These are phyloP conservation scores for Leptosomus discolor DNA, from an alignment of 2,113 vertebrate species.

Conservation along the genomic window DNA sequence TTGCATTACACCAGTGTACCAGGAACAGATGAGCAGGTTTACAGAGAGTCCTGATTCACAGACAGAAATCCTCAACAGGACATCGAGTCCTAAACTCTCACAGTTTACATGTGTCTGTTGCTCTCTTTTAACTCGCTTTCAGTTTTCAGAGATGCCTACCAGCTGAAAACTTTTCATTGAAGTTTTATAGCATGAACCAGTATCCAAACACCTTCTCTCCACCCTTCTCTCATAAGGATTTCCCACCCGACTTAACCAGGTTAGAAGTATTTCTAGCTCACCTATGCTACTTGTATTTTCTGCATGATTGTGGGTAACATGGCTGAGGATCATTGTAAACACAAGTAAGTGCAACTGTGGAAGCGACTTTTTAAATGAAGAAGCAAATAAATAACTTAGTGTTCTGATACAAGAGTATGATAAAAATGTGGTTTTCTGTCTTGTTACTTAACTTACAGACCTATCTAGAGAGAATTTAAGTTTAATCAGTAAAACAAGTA, in stretches of 20 bases:
- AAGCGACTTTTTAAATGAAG: not conserved
- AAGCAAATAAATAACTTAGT: not conserved
- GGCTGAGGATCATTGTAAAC: not conserved
- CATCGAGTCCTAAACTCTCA: accelerated
- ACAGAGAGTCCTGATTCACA: not conserved
- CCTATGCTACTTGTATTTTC: not conserved
- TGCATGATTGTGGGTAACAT: accelerated
- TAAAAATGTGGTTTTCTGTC: not conserved
- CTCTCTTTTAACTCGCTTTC: accelerated
- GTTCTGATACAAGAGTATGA: not conserved
- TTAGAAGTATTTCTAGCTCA: not conserved
- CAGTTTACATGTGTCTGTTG: not conserved
- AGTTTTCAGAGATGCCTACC: not conserved
- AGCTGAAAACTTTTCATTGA: not conserved
- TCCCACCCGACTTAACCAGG: not conserved
- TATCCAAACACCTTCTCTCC: not conserved
- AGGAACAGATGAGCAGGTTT: not conserved
- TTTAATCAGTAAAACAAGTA: not conserved
- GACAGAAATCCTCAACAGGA: not conserved
- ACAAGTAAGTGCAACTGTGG: not conserved
- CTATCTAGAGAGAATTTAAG: not conserved
- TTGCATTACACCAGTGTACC: not conserved
- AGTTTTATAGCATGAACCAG: not conserved
- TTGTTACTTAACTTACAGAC: not conserved
- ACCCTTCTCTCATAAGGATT: not conserved